Percentiles rank a stretch among this genome's conserved stretches.
Conservation (phyloP, 2,113 vertebrate genomes). For the Laticauda laticaudata region DNA sequence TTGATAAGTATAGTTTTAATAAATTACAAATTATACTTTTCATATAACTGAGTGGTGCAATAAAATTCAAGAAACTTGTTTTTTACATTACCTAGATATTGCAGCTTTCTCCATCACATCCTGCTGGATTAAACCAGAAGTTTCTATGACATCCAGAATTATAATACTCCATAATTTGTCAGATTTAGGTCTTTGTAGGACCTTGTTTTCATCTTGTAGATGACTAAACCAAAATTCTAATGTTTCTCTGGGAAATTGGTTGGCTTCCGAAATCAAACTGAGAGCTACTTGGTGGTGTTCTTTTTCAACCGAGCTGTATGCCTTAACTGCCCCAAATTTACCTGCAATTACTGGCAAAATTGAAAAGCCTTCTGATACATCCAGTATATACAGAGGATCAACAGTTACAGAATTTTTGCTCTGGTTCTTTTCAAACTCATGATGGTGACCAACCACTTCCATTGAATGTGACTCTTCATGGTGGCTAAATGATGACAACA, state of each 20-base stretch:
- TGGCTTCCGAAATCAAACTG: slow-evolving; percentile 77
- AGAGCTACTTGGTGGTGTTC: slow-evolving; percentile 83
- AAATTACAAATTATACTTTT: neutral
- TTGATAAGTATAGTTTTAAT: neutral
- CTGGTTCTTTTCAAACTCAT: slow-evolving; percentile 31
- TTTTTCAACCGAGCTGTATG: slow-evolving; percentile 93
- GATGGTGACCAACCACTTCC: slow-evolving; percentile 44
- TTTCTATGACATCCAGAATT: slow-evolving; percentile 92
- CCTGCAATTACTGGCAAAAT: slow-evolving; percentile 88
- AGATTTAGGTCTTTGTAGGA: slow-evolving; percentile 85
- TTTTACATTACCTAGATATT: slow-evolving; percentile 82
- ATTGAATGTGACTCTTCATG: slow-evolving; percentile 54
- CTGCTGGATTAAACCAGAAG: slow-evolving; percentile 91
- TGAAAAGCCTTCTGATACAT: slow-evolving; percentile 96
- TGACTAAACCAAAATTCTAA: slow-evolving; percentile 92
- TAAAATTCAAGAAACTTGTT: neutral
- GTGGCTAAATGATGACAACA: slow-evolving; percentile 73
- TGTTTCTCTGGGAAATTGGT: slow-evolving; percentile 75
- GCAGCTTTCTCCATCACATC: slow-evolving; percentile 96
- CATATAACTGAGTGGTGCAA: neutral
- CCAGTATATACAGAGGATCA: slow-evolving; percentile 83
- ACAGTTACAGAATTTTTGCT: slow-evolving; percentile 1
- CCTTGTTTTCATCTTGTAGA: slow-evolving; percentile 81
- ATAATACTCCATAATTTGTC: slow-evolving; percentile 95
- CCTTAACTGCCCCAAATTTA: slow-evolving; percentile 80